Base-by-base conservation (phyloP, 1,140 invertebrate species). In the Teleopsis dalmanni region DNA sequence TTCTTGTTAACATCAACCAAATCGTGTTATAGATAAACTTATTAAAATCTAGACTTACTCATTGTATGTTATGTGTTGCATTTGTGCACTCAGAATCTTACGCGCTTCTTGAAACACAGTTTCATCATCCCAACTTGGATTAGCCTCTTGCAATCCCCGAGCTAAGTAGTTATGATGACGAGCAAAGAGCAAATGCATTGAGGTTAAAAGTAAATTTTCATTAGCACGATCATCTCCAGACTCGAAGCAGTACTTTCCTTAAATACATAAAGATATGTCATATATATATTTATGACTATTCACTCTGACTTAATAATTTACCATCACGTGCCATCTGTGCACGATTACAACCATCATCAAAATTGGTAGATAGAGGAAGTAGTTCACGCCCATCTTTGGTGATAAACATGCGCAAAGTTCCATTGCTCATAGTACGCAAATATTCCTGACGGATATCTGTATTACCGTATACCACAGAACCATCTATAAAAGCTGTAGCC, bases 401-500 rank as follows among this genome's bases (percentile, higher is more conserved):
- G 7, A 76, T 53, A 56, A 78, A 79, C 75, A 85, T 85, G 26
- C 74, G 71, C 10, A 91, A 64, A 4, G 73, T 64, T 1, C 88
- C 88, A 8, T 74, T 73, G 0, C 58, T 45, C 21, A 76, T 77
- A 9, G 70, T 71, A 0, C 87, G 75, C 5, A 91, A 65, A 14
- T 73, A 59, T 0, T 63, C 53, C 6, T 78, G 61, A 0, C 58
- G 55, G 19, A 75, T 57, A 22, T 75, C 60, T 14, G 78, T 75
- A 27, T 78, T 77, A 0, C 91, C 88, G 58, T 95, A 94, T 3
- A 94, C 80, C 16, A 83, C 81, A 0, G 93, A 97, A 1, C 79
- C 94, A 71, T 98, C 95, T 14, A 98, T 82, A 62, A 83, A 97
- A 1, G 88, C 79, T 1, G 91, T 91, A 1, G 90, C 84, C 72